These are phyloP conservation scores for Chymomyza caudatula DNA, from an alignment of 2,888 invertebrate species.

Conservation along the genomic window DNA sequence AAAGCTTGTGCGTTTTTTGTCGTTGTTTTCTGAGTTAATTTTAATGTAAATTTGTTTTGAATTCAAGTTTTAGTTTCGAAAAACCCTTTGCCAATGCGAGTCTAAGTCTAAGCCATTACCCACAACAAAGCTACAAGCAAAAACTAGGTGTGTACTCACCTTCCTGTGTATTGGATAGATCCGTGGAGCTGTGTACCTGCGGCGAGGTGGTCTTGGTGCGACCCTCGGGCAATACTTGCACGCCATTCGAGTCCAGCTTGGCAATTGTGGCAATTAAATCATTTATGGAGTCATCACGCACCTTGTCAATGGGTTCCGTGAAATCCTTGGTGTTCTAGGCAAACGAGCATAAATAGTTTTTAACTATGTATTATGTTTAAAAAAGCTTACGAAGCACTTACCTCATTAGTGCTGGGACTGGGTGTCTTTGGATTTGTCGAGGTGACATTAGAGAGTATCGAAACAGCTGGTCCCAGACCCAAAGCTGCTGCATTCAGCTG, in stretches of 20 bases:
- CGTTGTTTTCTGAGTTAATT: too few relatives aligned
- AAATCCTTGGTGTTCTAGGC: conserved; percentile 80
- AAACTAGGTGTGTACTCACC: conserved; percentile 55
- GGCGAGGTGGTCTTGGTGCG: conserved; percentile 81
- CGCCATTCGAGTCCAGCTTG: conserved; percentile 91
- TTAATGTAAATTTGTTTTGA: background rate
- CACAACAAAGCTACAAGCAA: conserved; percentile 1
- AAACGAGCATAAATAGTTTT: background rate
- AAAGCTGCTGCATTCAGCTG: conserved; percentile 69
- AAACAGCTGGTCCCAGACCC: conserved; percentile 71
- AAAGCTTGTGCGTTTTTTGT: background rate
- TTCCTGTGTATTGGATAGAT: conserved; percentile 79
- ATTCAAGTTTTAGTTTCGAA: background rate
- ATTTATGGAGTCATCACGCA: conserved; percentile 90
- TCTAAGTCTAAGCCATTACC: conserved; percentile 8
- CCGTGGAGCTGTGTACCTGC: conserved; percentile 87
- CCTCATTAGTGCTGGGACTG: conserved; percentile 84
- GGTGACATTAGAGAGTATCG: conserved; percentile 79
- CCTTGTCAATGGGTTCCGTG: conserved; percentile 86
- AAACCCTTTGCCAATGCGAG: background rate
- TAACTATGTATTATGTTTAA: background rate
- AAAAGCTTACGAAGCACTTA: conserved; percentile 63
- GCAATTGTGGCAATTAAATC: conserved; percentile 93
- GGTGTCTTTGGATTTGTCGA: conserved; percentile 92
- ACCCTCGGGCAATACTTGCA: conserved; percentile 84